Base-by-base conservation (phyloP, 2,797 vertebrate genomes). In the Podarcis lilfordi region DNA sequence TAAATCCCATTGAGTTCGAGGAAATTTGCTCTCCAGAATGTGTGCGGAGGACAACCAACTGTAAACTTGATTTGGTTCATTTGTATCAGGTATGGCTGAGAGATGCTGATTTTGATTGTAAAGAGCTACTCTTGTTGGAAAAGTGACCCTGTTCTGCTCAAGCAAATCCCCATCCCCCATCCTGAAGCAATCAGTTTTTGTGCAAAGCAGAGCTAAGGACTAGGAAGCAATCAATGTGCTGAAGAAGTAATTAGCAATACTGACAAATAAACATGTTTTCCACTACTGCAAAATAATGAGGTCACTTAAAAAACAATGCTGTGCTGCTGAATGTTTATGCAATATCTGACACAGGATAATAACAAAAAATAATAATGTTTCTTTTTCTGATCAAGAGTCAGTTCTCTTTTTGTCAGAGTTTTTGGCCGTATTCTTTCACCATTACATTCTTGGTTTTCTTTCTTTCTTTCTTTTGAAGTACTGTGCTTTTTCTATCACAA, bases 301-400 rank as follows among this genome's bases (percentile, higher is more conserved):
- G 75, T 50, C 45, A 55, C 29, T 17, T 19, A 50, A 78, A 79
- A 27, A 40, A 40, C 19, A 40, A 2, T 43, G 32, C 6, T 66
- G 13, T 43, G 25, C 40, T 82, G 5, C n/a, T 10, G n/a, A 23
- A 9, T 43, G 78, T 88, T 27, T 25, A 37, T 35, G 19, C 21
- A 85, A 6, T 1, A 0, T 37, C 27, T 75, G 78, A 11, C 1
- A 3, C 25, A 84, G 86, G 85, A 55, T 40, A 32, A 29, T 71
- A 25, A 25, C 23, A 25, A 87, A 90, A 92, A 90, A 81, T 91
- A 79, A 37, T 81, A 3, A 4, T n/a, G 29, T 15, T 69, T 84
- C 40, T 68, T 0, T 55, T 84, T 11, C 5, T 4, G 3, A 5
- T 82, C 23, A 50, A 89, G 66, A 89, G 89, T 91, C 43, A 82